phyloP scores from a whole-genome alignment of 2,888 invertebrate genomes.

The Siphlonurus alternatus region DNA sequence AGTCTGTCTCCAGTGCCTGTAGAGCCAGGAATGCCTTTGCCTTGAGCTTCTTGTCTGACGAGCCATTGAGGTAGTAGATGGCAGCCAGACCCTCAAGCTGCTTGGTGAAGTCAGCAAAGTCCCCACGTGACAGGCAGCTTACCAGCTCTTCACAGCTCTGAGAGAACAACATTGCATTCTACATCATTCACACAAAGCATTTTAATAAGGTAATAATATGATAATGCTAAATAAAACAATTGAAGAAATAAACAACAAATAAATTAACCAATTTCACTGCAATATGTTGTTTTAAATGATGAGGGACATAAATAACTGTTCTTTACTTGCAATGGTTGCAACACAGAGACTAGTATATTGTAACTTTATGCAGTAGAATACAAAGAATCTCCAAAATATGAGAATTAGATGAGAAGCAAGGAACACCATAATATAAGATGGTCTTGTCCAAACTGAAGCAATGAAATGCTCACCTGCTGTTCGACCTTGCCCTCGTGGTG shows the following conservation, averaged over 20 bases:
- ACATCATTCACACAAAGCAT: too few relatives aligned
- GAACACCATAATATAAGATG: too few relatives aligned
- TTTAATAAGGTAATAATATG: too few relatives aligned
- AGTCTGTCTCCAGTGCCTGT: conserved; percentile 79
- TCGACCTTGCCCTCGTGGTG: conserved; percentile 75
- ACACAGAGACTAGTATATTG: too few relatives aligned
- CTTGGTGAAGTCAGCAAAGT: conserved; percentile 80
- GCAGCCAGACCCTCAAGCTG: conserved; percentile 82
- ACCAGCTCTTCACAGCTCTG: conserved; percentile 83
- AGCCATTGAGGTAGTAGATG: conserved; percentile 72
- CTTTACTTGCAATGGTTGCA: too few relatives aligned
- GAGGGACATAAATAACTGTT: too few relatives aligned
- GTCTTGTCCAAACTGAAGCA: too few relatives aligned
- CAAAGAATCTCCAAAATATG: too few relatives aligned
- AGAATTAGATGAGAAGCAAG: too few relatives aligned
- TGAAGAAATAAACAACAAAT: background rate
- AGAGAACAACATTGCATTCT: conserved; percentile 16
- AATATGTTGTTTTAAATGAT: too few relatives aligned
- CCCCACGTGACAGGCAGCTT: conserved; percentile 62
- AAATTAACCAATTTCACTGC: too few relatives aligned
- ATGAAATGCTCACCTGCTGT: conserved; percentile 32
- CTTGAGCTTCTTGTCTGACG: conserved; percentile 90
- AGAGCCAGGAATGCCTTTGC: conserved; percentile 85
- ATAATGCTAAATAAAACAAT: background rate
- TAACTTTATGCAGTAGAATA: too few relatives aligned